Conservation (phyloP, 1,140 invertebrate genomes). For the Calliopsis andreniformis region DNA sequence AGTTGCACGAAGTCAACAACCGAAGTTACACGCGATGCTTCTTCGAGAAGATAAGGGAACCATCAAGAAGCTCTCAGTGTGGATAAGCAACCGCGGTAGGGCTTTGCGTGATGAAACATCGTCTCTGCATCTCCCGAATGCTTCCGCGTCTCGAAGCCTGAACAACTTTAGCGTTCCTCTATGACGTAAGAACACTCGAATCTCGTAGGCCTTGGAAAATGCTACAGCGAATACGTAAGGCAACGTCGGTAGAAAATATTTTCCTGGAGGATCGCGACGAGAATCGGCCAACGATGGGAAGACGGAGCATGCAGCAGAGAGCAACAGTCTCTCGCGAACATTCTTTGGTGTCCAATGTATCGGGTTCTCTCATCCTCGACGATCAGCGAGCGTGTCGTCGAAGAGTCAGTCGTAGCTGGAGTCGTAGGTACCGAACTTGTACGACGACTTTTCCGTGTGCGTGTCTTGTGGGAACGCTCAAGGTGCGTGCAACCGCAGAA, state of each 20-base stretch:
- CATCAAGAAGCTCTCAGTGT: constrained; percentile 54
- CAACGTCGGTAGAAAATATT: background rate
- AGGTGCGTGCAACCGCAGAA: constrained; percentile 75
- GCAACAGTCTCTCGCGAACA: background rate
- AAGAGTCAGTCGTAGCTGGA: constrained; percentile 9
- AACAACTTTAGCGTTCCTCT: too few species aligned
- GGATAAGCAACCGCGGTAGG: constrained; percentile 38
- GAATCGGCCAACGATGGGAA: background rate
- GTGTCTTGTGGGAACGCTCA: constrained; percentile 72
- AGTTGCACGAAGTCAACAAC: constrained; percentile 28
- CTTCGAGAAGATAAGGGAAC: constrained; percentile 48
- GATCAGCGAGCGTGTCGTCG: constrained; percentile 49
- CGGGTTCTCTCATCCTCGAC: constrained; percentile 34
- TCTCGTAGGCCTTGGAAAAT: too few species aligned
- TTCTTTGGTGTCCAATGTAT: constrained; percentile 40
- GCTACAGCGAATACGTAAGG: too few species aligned
- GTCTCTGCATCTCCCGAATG: too few species aligned
- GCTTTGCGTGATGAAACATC: constrained; percentile 23
- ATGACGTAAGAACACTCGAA: too few species aligned
- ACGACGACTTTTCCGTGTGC: constrained; percentile 54
- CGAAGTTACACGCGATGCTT: constrained; percentile 31
- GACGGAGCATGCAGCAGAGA: background rate
- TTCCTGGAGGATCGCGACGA: constrained; percentile 9
- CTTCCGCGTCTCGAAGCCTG: too few species aligned
- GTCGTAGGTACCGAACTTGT: constrained; percentile 29